phyloP scores from a whole-genome alignment of 2,888 invertebrate genomes.

The Julus scandinavius region DNA sequence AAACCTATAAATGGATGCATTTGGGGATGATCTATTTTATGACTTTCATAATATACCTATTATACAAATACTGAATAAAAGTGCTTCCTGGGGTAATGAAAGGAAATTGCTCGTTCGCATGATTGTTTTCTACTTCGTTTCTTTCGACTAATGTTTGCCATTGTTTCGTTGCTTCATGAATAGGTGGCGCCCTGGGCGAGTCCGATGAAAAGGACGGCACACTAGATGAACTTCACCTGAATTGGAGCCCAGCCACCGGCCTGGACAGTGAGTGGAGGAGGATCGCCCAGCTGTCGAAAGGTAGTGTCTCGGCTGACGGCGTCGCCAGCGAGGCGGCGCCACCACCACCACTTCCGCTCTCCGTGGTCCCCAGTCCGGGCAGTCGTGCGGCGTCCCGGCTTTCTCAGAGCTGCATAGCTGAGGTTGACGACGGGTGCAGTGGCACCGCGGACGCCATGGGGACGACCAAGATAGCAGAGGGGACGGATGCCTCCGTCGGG shows the following conservation, averaged over 20 bases:
- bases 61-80: no score
- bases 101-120: no score
- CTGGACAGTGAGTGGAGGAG: not conserved
- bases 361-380: not conserved
- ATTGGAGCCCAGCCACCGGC: not conserved
- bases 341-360: conserved; percentile 5
- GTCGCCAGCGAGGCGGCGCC: conserved; percentile 24
- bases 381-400: not conserved
- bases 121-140: no score
- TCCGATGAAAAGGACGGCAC: not conserved
- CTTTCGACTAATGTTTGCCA: no score
- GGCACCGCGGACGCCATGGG: not conserved
- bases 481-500: not conserved
- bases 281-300: conserved; percentile 3
- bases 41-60: no score
- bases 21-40: no score
- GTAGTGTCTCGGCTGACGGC: not conserved
- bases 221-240: not conserved
- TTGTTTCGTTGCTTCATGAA: not conserved
- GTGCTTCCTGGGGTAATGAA: no score
- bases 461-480: not conserved
- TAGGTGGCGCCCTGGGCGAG: not conserved
- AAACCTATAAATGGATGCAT: no score
- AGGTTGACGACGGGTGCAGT: not conserved
- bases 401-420: not conserved